Evolutionary conservation across 2,113 vertebrate genomes (phyloP), one percentile per base, ranked within the genome.

Genomic region (Triplophysa siluroides): DNA sequence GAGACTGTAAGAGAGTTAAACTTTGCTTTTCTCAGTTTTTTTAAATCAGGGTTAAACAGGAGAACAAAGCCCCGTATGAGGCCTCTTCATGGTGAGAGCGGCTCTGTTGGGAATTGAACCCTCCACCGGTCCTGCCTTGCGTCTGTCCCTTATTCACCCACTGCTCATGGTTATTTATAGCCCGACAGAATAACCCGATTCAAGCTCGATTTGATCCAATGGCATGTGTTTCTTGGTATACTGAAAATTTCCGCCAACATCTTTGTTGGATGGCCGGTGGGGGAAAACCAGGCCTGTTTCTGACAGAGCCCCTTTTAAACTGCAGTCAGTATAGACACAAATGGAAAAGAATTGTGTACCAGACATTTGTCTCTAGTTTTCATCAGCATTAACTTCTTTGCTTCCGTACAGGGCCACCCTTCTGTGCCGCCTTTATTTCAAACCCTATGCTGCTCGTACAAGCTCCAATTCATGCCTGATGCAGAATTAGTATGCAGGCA

Each of bases 401-500:
- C 54, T 50, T 67, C 12, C n/a, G 26, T 52, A 26, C 52, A 66
- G 38, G 26, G 52, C 62, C 45, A 78, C 21, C 19, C 63, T 45
- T 38, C 50, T 78, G 60, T 43, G 14, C 18, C 13, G 56, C 38
- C 60, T 68, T 74, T 54, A 78, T 75, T 79, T 85, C 56, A 81
- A 86, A 85, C 63, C 47, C 80, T 75, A 45, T 79, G 63, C 56
- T 82, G 68, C 82, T 88, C 82, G 61, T 54, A 13, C 73, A 45
- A 50, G 60, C 71, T 65, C 67, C n/a, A 0, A 63, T 83, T 90
- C 84, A 85, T 79, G 82, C 84, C 81, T 84, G 86, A 88, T 88
- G 86, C 75, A 65, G 41, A 89, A 93, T 93, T 90, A 91, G 88
- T 88, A 92, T 91, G 89, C 91, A 89, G 85, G 83, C 75, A 81